Conservation (phyloP, 2,113 vertebrate species). For the Ameiurus melas region DNA sequence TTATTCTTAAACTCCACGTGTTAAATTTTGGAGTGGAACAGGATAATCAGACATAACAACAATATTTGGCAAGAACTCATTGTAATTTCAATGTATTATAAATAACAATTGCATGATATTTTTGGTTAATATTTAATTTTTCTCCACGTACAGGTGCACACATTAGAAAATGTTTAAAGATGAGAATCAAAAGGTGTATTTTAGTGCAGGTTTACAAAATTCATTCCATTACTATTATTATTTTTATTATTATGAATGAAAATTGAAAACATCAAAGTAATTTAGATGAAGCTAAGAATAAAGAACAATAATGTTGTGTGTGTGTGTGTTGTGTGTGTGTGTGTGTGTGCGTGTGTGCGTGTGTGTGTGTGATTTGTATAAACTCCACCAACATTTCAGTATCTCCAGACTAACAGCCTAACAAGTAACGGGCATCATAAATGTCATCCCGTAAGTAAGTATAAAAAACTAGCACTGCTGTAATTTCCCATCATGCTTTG, state of each 20-base stretch:
- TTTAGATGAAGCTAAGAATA: not conserved
- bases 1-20: not conserved
- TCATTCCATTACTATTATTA: too few relatives aligned
- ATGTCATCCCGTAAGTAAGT: not conserved
- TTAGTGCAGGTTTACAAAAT: too few relatives aligned
- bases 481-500: slow-evolving; percentile 21
- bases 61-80: not conserved
- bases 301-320: not conserved
- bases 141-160: not conserved
- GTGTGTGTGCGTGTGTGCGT: slow-evolving; percentile 2
- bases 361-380: not conserved
- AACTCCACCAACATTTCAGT: not conserved
- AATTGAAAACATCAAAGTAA: not conserved
- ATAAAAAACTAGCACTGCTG: not conserved
- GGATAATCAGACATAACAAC: not conserved
- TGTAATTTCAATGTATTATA: too few relatives aligned
- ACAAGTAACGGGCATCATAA: not conserved
- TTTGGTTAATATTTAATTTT: too few relatives aligned
- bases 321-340: slow-evolving; percentile 27
- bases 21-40: not conserved
- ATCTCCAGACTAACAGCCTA: not conserved
- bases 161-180: not conserved
- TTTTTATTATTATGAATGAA: not conserved
- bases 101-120: too few relatives aligned
- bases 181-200: too few relatives aligned